Evolutionary conservation across 2,797 vertebrate genomes (phyloP), one percentile per base, ranked within the genome.

Genomic region (Protosalanx chinensis): DNA sequence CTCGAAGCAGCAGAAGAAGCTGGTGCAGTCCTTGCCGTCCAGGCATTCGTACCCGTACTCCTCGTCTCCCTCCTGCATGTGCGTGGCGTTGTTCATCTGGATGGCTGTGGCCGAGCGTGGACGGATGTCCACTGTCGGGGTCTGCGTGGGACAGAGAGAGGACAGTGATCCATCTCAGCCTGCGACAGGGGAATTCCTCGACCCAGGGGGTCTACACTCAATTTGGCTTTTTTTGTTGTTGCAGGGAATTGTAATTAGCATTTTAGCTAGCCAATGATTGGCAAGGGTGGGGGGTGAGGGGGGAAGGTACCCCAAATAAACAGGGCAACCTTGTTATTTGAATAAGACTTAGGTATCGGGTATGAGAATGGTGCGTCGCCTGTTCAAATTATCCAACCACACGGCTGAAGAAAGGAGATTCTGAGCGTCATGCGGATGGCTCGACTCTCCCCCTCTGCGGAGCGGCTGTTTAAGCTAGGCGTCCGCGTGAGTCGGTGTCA

Each of bases 81-180:
- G 97, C 1, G 97, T 96, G 56, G 97, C 96, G 91, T 99, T 99
- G 94, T 99, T 99, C 97, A 99, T 99, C 93, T 99, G 97, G 85
- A 99, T 98, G 83, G 93, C 93, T 0, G 98, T 98, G 49, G 97
- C 96, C 7, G 98, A 99, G 72, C 97, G 93, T 1, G 98, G 98
- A 27, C 97, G 97, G 82, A 99, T 99, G 85, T 99, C 98, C 74
- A 99, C 98, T 30, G 97, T 99, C 46, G 98, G 97, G 30, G 96
- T 95, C 97, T 99, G 91, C 73, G 90, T 89, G 83, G 84, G 83
- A 85, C 78, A 62, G 70, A 79, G 77, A 85, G 30, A 57, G 71
- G 20, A 68, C 18, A 78, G 85, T 90, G 76, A 91, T 87, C 67
- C 5, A 32, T 35, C 64, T n/a, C 32, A 64, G 37, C 57, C 49